Evolutionary conservation across 2,888 invertebrate species (phyloP).

Genomic region (Augiades crinisus): DNA sequence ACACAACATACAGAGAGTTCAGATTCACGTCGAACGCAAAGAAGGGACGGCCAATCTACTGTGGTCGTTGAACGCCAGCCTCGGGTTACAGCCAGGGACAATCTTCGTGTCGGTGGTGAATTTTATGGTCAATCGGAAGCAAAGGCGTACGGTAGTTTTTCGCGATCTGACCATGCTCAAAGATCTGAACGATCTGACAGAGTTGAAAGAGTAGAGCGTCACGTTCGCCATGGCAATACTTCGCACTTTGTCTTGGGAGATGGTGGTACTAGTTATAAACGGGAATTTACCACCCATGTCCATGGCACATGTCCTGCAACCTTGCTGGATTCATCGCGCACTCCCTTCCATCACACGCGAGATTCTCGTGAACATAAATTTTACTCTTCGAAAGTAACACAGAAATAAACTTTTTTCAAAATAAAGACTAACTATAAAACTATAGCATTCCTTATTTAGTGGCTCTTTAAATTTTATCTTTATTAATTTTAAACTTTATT

Average conservation of each 20-base stretch:
- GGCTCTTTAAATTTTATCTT: conserved; percentile 41
- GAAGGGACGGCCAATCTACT: conserved; percentile 79
- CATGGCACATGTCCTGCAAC: conserved; percentile 92
- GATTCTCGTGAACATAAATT: conserved; percentile 93
- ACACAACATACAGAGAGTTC: conserved; percentile 76
- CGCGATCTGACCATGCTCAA: conserved; percentile 72
- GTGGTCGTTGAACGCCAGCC: conserved; percentile 82
- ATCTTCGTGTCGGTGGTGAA: conserved; percentile 86
- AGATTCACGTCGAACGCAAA: conserved; percentile 59
- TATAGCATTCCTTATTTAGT: conserved; percentile 50
- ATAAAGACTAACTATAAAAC: conserved; percentile 29
- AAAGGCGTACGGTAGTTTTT: conserved; percentile 85
- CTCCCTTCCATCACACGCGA: conserved; percentile 91
- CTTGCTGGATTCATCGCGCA: conserved; percentile 86
- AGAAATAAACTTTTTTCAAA: conserved; percentile 36
- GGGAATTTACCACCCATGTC: conserved; percentile 86
- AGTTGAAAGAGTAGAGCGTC: conserved; percentile 81
- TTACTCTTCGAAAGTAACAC: conserved; percentile 85
- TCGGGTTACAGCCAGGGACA: conserved; percentile 83
- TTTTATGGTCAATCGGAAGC: conserved; percentile 88
- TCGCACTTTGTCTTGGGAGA: conserved; percentile 91
- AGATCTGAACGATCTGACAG: conserved; percentile 57
- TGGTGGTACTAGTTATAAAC: conserved; percentile 85
- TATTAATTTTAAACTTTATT: conserved; percentile 36
- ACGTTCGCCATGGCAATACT: conserved; percentile 84